A percentile compares a stretch with the other conserved stretches of the same genome.
Evolutionary conservation across 2,113 vertebrate species (phyloP).

Genomic region (Lycocorax pyrrhopterus): DNA sequence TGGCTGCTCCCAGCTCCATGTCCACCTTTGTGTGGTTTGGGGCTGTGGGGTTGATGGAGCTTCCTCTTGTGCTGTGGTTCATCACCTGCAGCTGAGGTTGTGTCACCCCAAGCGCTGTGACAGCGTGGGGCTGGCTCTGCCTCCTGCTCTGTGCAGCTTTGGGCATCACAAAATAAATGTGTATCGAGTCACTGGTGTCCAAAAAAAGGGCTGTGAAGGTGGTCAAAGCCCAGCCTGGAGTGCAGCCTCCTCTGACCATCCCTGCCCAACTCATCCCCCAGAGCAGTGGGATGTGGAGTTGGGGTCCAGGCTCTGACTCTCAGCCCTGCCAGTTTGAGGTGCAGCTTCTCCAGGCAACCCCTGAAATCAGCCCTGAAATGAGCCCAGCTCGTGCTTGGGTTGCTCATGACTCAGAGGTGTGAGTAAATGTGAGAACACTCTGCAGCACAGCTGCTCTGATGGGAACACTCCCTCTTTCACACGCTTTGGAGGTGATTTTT

Average conservation of each 20-base stretch:
- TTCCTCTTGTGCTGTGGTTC: background rate
- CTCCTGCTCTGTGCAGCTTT: background rate
- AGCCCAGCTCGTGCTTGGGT: background rate
- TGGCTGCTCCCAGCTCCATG: background rate
- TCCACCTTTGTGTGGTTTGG: background rate
- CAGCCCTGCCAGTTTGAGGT: background rate
- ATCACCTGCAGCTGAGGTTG: background rate
- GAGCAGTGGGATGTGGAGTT: rapidly evolving
- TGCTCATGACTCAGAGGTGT: background rate
- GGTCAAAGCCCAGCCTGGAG: background rate
- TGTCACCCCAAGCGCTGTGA: rapidly evolving
- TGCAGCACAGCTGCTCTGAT: background rate
- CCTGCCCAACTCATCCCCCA: background rate
- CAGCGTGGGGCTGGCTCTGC: background rate
- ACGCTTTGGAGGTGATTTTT: background rate
- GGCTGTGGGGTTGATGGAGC: background rate
- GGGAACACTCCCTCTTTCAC: background rate
- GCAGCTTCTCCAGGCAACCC: background rate
- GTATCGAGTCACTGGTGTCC: rapidly evolving
- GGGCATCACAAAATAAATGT: background rate
- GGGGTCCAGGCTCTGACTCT: background rate
- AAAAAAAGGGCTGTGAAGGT: background rate
- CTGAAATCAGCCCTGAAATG: background rate
- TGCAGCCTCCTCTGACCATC: background rate
- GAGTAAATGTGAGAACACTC: background rate